These are phyloP conservation scores for Girardia tigrina DNA, from an alignment of 2,888 invertebrate genomes.

Conservation along the genomic window DNA sequence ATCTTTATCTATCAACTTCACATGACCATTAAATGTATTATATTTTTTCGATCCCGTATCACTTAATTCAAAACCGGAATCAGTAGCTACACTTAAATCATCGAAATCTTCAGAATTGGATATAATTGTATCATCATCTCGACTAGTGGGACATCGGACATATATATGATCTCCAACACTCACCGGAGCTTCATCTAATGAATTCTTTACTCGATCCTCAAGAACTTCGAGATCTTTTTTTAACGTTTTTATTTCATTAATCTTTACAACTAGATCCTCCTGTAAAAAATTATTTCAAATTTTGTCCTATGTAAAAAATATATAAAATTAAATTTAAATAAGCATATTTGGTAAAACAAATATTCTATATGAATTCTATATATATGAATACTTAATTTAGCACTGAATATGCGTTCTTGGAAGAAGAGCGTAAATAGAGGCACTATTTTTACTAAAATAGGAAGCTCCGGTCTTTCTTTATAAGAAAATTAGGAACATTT, in stretches of 20 bases:
- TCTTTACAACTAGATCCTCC: constrained; percentile 14
- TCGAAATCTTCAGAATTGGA: constrained; percentile 17
- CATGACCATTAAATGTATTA: background rate
- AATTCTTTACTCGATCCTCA: background rate
- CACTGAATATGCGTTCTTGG: no score
- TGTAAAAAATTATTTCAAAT: background rate
- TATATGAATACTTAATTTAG: no score
- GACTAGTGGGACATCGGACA: background rate
- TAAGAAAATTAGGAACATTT: no score
- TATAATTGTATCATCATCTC: constrained; percentile 15
- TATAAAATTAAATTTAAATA: no score
- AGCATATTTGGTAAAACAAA: no score
- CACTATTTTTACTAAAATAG: no score
- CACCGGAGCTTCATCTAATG: background rate
- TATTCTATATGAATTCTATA: no score
- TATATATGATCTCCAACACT: background rate
- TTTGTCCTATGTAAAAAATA: no score
- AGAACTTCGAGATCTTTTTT: constrained; percentile 6
- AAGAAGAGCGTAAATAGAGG: no score
- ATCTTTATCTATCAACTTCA: constrained; percentile 1
- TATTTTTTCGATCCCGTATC: background rate
- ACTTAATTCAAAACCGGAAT: background rate
- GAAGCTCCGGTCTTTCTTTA: no score
- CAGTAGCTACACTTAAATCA: constrained; percentile 3
- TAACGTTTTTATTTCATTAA: background rate